These are phyloP conservation scores for Valencia hispanica DNA, from an alignment of 2,797 vertebrate species.

Conservation along the genomic window DNA sequence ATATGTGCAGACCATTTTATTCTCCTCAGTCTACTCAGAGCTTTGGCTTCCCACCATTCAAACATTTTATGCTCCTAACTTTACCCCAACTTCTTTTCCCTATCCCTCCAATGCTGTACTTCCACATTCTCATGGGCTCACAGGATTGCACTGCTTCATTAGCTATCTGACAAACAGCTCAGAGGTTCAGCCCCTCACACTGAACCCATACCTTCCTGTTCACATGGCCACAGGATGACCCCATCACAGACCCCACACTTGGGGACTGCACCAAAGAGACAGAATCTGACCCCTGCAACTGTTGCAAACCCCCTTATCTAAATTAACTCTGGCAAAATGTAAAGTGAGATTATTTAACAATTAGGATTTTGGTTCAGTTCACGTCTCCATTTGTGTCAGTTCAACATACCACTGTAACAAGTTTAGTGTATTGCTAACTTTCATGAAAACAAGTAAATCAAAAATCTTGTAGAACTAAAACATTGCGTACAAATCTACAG, in stretches of 20 bases:
- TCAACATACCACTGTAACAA: background rate
- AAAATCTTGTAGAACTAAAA: background rate
- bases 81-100: constrained; percentile 8
- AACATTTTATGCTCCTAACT: constrained; percentile 34
- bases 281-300: constrained; percentile 35
- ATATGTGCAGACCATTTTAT: constrained; percentile 29
- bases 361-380: constrained; percentile 6
- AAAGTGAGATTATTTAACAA: background rate
- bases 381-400: background rate
- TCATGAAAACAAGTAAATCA: background rate
- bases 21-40: background rate
- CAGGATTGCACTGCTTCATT: constrained; percentile 87
- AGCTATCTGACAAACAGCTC: constrained; percentile 88
- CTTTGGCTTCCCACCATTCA: constrained; percentile 1
- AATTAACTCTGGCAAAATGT: constrained; percentile 37
- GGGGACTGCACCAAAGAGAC: constrained; percentile 46
- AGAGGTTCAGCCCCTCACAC: constrained; percentile 80
- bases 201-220: constrained; percentile 88
- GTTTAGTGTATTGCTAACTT: background rate
- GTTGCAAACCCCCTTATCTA: constrained; percentile 41
- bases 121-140: constrained; percentile 16
- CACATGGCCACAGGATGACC: constrained; percentile 87
- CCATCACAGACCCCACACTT: constrained; percentile 78
- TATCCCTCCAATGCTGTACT: background rate
- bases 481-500: background rate